Conservation (phyloP, 1,140 invertebrate species). For the Ceratina calcarata region DNA sequence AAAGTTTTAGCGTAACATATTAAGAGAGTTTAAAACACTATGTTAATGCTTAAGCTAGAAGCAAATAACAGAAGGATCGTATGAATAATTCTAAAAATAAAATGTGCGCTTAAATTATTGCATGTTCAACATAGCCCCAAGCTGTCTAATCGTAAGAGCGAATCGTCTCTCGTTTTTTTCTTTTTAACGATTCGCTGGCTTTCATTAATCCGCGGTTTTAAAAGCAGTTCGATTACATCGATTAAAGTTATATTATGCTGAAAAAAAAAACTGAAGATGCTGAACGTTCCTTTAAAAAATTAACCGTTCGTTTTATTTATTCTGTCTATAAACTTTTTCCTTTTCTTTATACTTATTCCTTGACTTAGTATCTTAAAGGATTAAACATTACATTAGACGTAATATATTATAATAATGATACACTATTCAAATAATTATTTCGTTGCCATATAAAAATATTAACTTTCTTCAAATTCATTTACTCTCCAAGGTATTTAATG, state of each 20-base stretch:
- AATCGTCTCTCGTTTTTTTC: conserved; percentile 13
- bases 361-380: conserved; percentile 55
- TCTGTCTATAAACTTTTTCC: conserved; percentile 28
- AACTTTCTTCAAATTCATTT: conserved; percentile 55
- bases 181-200: conserved; percentile 19
- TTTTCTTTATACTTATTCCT: conserved; percentile 44
- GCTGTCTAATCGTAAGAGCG: conserved; percentile 29
- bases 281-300: conserved; percentile 8
- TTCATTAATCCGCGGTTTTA: conserved; percentile 12
- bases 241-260: conserved; percentile 57
- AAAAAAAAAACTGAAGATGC: conserved; percentile 37
- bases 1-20: conserved; percentile 52
- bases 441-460: conserved; percentile 64
- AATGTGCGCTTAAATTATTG: conserved; percentile 63
- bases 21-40: conserved; percentile 47
- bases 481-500: conserved; percentile 50
- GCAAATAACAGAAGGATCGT: conserved; percentile 50
- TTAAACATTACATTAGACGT: conserved; percentile 58
- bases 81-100: conserved; percentile 57
- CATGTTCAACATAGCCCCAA: conserved; percentile 58
- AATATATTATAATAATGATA: conserved; percentile 54
- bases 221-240: conserved; percentile 45
- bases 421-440: conserved; percentile 58
- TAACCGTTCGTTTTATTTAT: conserved; percentile 17
- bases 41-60: conserved; percentile 58